Conservation (phyloP, 2,113 vertebrate genomes). For the Eleginops maclovinus region DNA sequence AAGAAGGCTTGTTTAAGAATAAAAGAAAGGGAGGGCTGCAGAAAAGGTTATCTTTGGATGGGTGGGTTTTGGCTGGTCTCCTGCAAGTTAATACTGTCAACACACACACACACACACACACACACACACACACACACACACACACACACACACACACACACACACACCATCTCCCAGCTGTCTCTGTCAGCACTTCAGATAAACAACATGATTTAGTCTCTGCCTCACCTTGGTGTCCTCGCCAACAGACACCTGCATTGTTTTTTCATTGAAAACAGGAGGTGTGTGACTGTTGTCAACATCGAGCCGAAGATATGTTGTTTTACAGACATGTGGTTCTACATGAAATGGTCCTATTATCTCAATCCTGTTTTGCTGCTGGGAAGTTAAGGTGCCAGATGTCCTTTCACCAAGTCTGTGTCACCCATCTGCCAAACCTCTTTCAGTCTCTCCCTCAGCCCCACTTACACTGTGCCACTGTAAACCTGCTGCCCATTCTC, state of each 20-base stretch:
- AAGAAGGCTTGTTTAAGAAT: background rate
- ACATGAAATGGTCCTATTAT: conserved; percentile 21
- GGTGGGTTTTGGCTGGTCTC: conserved; percentile 17
- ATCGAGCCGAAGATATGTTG: conserved; percentile 42
- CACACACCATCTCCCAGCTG: conserved; percentile 54
- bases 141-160: too few relatives aligned
- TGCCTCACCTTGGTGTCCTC: conserved; percentile 17
- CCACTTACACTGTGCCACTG: conserved; percentile 38
- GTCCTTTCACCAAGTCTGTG: conserved; percentile 57
- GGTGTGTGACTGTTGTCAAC: conserved; percentile 8
- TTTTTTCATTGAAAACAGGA: conserved; percentile 34
- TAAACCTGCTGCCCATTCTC: conserved; percentile 54
- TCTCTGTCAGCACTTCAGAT: conserved; percentile 44
- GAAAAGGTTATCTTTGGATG: conserved; percentile 7
- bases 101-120: conserved; percentile 16
- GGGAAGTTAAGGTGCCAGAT: conserved; percentile 58
- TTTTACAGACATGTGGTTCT: background rate
- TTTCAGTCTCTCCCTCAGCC: conserved; percentile 43
- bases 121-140: conserved; percentile 15
- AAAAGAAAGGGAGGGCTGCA: background rate
- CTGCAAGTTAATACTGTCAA: conserved; percentile 31
- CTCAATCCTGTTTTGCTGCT: conserved; percentile 20
- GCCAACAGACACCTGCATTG: conserved; percentile 63
- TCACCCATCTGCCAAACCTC: conserved; percentile 69
- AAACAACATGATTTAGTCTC: conserved; percentile 45